A percentile compares a stretch with the other conserved stretches of the same genome.
phyloP scores from a whole-genome alignment of 1,140 invertebrate species.

The Pogonomyrmex californicus region DNA sequence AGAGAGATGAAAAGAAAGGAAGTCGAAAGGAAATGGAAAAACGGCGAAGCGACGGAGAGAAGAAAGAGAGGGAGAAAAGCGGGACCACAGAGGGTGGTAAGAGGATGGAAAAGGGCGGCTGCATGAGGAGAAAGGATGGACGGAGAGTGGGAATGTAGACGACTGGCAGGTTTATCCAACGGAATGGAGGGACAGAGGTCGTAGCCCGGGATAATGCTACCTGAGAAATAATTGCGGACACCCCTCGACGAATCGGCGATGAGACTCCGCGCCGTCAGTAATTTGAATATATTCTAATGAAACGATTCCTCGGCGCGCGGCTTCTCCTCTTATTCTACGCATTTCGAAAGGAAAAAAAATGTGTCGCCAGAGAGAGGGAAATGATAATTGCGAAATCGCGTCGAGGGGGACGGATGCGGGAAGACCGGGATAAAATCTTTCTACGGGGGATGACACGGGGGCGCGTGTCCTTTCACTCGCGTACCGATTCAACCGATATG shows the following conservation, averaged over 20 bases:
- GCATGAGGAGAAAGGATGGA: constrained; percentile 7
- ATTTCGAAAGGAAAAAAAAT: constrained; percentile 47
- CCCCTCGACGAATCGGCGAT: constrained; percentile 71
- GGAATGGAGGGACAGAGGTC: constrained; percentile 46
- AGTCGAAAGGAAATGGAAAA: constrained; percentile 29
- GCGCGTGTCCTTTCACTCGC: neutral
- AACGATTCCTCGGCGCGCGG: constrained; percentile 49
- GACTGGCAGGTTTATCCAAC: constrained; percentile 59
- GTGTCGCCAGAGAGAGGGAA: neutral
- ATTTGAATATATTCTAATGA: constrained; percentile 77
- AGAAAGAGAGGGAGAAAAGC: neutral
- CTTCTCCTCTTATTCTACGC: neutral
- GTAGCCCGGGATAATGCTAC: constrained; percentile 65
- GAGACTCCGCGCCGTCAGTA: constrained; percentile 66
- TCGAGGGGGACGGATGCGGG: neutral
- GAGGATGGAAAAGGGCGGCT: constrained; percentile 27
- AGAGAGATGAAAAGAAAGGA: neutral
- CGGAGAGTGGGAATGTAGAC: constrained; percentile 11
- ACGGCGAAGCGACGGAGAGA: neutral
- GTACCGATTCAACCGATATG: neutral
- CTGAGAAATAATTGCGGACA: constrained; percentile 75
- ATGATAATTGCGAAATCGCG: constrained; percentile 64
- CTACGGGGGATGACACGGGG: neutral
- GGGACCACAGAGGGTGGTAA: neutral
- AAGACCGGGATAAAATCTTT: neutral